These are phyloP conservation scores for Drosophila diplacantha DNA, from an alignment of 2,888 invertebrate genomes.

Conservation along the genomic window DNA sequence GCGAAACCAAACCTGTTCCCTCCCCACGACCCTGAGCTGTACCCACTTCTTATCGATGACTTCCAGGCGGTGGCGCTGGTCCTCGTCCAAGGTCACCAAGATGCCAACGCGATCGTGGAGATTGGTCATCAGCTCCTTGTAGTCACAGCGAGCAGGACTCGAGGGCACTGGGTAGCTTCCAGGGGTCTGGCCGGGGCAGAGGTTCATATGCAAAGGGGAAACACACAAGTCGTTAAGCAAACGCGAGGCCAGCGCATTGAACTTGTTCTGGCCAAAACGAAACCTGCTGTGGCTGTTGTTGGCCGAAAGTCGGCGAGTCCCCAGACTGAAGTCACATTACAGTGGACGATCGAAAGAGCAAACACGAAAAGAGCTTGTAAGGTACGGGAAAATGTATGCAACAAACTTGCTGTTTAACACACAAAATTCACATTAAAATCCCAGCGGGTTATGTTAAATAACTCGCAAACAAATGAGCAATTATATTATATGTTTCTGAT, in stretches of 20 bases:
- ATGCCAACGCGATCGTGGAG: conserved; percentile 75
- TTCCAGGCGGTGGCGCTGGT: conserved; percentile 75
- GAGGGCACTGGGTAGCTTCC: neutral
- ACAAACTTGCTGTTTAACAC: neutral
- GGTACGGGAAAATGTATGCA: neutral
- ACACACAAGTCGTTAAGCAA: conserved; percentile 8
- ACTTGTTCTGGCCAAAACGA: conserved; percentile 37
- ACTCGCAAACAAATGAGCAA: conserved; percentile 1
- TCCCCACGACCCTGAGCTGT: neutral
- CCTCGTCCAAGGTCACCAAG: conserved; percentile 75
- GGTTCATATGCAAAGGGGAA: neutral
- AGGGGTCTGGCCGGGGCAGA: neutral
- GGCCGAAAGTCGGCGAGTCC: conserved; percentile 15
- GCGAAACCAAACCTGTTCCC: conserved; percentile 37
- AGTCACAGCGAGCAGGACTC: conserved; percentile 44
- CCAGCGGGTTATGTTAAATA: conserved; percentile 7
- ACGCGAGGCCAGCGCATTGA: conserved; percentile 42
- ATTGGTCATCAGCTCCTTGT: conserved; percentile 69
- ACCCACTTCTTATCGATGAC: conserved; percentile 77
- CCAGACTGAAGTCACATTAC: conserved; percentile 17
- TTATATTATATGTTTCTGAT: neutral
- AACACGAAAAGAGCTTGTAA: neutral
- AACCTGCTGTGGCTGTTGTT: conserved; percentile 21
- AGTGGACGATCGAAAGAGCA: conserved; percentile 25
- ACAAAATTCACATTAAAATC: neutral